Base-by-base conservation (phyloP, 2,888 invertebrate genomes). In the Fragum sueziense region DNA sequence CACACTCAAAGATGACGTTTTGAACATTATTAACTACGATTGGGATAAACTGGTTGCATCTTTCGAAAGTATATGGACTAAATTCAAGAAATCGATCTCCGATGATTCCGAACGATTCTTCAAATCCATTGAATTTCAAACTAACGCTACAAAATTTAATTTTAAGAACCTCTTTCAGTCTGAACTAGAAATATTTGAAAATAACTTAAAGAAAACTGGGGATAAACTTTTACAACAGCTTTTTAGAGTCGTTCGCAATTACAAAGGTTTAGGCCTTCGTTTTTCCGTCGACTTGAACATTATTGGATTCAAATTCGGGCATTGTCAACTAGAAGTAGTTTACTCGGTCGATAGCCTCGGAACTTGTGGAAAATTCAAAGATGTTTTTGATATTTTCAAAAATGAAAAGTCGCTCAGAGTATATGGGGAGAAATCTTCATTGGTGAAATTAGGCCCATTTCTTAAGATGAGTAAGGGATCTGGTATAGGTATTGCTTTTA, bases 311-410 rank as follows among this genome's bases (percentile, higher is more conserved):
- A 29, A 31, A 17, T 11, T 76, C 14, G 59, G 22, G 27, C 34
- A 29, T 0, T 31, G 79, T 33, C 61, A 76, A n/a, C 34, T 74
- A n/a, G 82, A 82, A 47, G 22, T 74, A 1, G 74, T 79, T 6
- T 37, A 70, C 22, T 70, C 77, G 11, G 51, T 27, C 2, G 37
- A 70, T 20, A 29, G 22, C 47, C 51, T 82, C 0, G 73, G 41
- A 7, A 14, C 25, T n/a, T 84, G 84, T 34, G 70, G 73, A 17
- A 62, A 51, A 41, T 84, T 79, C 67, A 41, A 73, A 47, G 59
- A 71, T 4, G 72, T 71, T 11, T 75, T 70, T 29, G 34, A 75
- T 22, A n/a, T 80, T 14, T 37, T 84, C 17, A 9, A 69, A 51
- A 76, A 57, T 4, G 57, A 74, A 47, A 14, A 27, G 47, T 80